Percentiles rank a stretch among this genome's conserved stretches.
These are phyloP conservation scores for Ornithorhynchus anatinus DNA, from an alignment of 2,113 vertebrate genomes.

Conservation along the genomic window DNA sequence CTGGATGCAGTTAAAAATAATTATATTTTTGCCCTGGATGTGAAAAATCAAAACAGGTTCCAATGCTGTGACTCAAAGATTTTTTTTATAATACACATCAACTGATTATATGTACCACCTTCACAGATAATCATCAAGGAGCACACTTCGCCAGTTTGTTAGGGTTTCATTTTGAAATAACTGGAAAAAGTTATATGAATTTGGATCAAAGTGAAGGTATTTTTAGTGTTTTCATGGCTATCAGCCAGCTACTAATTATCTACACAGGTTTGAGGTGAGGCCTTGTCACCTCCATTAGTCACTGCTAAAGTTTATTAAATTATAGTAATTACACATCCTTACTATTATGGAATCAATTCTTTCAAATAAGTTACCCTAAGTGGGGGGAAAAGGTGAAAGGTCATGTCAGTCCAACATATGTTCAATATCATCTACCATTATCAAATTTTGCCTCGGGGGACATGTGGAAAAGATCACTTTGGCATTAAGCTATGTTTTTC, in stretches of 20 bases:
- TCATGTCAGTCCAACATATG: not conserved
- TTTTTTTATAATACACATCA: too few species aligned
- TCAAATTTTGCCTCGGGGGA: not conserved
- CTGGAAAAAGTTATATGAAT: not conserved
- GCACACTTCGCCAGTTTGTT: too few species aligned
- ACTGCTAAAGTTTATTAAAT: not conserved
- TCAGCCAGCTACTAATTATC: not conserved
- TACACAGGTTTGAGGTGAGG: not conserved
- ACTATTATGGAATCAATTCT: not conserved
- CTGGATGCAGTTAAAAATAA: too few species aligned
- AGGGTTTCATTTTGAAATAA: not conserved
- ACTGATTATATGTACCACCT: too few species aligned
- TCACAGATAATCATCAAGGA: too few species aligned
- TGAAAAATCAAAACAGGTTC: not conserved
- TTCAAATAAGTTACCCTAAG: slow-evolving; percentile 9
- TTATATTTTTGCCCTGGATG: too few species aligned
- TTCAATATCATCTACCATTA: not conserved
- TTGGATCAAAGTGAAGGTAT: not conserved
- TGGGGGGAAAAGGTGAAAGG: not conserved
- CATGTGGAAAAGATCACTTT: too few species aligned
- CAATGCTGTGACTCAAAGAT: too few species aligned
- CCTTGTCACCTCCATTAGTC: not conserved
- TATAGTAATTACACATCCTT: not conserved
- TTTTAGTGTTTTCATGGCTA: not conserved
- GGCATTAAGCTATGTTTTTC: too few species aligned